phyloP scores from a whole-genome alignment of 2,113 vertebrate genomes.

The Poicephalus gulielmi region DNA sequence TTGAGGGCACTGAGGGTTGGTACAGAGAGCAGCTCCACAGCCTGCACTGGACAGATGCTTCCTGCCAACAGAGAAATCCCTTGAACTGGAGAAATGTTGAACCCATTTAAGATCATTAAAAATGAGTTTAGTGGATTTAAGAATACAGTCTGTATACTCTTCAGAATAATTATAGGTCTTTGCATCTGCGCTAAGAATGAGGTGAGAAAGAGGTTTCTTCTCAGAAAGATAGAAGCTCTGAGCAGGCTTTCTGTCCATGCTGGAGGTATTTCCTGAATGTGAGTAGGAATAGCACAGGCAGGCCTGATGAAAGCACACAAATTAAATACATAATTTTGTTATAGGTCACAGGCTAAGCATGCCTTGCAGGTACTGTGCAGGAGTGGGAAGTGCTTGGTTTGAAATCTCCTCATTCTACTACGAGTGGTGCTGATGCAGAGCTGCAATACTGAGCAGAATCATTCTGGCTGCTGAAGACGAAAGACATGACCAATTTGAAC shows the following conservation, averaged over 20 bases:
- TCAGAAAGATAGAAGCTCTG: background rate
- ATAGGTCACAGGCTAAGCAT: background rate
- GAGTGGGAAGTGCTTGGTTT: background rate
- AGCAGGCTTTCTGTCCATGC: background rate
- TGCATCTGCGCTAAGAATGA: background rate
- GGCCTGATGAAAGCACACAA: background rate
- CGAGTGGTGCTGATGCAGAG: background rate
- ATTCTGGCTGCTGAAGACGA: background rate
- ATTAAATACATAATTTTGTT: background rate
- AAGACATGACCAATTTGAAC: constrained; percentile 48
- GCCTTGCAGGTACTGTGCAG: background rate
- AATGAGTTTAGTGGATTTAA: background rate
- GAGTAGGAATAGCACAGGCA: background rate
- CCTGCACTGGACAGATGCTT: background rate
- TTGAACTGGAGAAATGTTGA: background rate
- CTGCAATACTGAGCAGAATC: background rate
- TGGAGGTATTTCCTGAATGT: background rate
- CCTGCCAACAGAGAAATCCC: background rate
- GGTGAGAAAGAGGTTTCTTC: background rate
- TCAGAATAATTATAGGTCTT: background rate
- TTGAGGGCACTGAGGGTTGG: background rate
- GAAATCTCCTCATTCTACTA: background rate
- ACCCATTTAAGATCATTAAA: background rate
- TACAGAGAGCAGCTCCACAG: background rate
- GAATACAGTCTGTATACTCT: background rate